phyloP scores from a whole-genome alignment of 2,113 vertebrate species.

The Hystrix brachyura region DNA sequence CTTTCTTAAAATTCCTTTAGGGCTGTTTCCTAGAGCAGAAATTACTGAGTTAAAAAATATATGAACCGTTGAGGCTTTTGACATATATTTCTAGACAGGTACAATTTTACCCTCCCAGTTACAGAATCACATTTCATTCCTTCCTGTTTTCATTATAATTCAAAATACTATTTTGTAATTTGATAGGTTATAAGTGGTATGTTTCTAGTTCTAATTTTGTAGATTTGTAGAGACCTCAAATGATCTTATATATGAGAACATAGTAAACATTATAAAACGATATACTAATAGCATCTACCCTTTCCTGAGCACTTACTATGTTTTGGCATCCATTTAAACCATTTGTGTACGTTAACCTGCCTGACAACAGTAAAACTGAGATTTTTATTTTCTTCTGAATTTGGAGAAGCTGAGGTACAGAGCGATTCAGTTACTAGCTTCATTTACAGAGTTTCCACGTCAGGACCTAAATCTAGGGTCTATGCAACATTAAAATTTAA shows the following conservation, averaged over 20 bases:
- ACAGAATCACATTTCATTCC: background rate
- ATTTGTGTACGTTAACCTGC: background rate
- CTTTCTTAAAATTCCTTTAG: background rate
- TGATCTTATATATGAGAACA: background rate
- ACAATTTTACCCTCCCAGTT: background rate
- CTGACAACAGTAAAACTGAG: background rate
- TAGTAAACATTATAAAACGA: background rate
- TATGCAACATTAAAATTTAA: background rate
- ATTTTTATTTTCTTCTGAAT: background rate
- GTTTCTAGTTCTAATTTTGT: constrained; percentile 15
- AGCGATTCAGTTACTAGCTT: background rate
- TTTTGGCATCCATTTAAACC: background rate
- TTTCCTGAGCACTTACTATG: background rate
- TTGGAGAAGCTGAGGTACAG: background rate
- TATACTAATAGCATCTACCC: background rate
- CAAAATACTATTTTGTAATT: background rate
- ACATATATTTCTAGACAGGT: background rate
- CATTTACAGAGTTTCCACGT: background rate
- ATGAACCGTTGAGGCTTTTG: background rate
- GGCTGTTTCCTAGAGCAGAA: constrained; percentile 38
- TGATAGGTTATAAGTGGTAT: background rate
- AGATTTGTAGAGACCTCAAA: background rate
- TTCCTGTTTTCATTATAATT: background rate
- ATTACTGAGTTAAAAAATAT: constrained; percentile 7
- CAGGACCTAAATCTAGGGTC: constrained; percentile 8